These are phyloP conservation scores for Macrochelys suwanniensis DNA, from an alignment of 2,797 vertebrate species.

Conservation along the genomic window DNA sequence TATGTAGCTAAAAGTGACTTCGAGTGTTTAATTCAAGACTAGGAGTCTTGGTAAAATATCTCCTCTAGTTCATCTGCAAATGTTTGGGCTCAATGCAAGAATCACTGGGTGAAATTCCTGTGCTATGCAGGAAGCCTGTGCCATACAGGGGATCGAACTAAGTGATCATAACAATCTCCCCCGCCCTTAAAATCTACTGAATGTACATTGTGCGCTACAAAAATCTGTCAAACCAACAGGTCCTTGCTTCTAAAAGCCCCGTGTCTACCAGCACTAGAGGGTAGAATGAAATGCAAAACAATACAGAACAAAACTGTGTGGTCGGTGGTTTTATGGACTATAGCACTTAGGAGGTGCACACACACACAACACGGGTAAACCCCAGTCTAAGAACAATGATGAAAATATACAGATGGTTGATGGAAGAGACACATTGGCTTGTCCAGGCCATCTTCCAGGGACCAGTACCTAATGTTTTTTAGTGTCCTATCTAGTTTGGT, in stretches of 20 bases:
- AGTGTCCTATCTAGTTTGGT: background rate
- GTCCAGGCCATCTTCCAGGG: background rate
- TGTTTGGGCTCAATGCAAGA: background rate
- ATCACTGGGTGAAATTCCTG: background rate
- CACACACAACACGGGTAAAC: background rate
- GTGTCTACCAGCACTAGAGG: background rate
- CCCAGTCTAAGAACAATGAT: too few relatives aligned
- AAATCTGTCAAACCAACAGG: background rate
- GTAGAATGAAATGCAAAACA: background rate
- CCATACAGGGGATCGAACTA: background rate
- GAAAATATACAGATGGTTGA: background rate
- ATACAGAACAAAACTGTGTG: background rate
- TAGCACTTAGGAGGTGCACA: background rate
- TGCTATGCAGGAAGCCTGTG: background rate
- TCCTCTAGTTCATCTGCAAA: background rate
- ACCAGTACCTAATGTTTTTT: background rate
- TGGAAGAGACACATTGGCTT: background rate
- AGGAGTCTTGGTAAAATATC: background rate
- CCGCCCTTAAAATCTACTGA: background rate
- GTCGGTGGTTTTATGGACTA: background rate
- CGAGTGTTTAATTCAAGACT: background rate
- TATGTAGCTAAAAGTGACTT: background rate
- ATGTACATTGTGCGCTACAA: rapidly evolving
- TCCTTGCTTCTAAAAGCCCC: background rate
- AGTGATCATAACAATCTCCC: background rate